Evolutionary conservation across 2,113 vertebrate species (phyloP).

Genomic region (Sakesphorus luctuosus): DNA sequence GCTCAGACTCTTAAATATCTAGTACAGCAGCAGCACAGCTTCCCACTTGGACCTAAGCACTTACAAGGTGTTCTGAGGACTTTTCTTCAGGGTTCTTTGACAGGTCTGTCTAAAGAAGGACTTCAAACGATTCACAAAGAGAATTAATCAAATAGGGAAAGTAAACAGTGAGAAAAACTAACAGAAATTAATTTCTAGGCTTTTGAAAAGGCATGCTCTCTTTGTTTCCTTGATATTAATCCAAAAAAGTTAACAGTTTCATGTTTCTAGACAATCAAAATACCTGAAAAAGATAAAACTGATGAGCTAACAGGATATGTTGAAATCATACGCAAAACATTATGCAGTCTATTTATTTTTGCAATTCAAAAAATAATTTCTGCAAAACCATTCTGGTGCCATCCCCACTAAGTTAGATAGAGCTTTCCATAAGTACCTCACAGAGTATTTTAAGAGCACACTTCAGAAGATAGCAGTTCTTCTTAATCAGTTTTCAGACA

Average conservation of each 20-base stretch:
- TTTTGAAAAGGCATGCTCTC: neutral
- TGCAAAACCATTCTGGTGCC: rapidly evolving
- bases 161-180: neutral
- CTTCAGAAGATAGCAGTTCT: neutral
- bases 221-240: neutral
- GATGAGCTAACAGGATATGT: neutral
- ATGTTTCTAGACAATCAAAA: neutral
- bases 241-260: neutral
- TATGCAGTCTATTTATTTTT: neutral
- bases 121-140: neutral
- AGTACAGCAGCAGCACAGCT: neutral
- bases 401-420: neutral
- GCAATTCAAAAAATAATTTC: neutral
- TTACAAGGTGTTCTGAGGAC: rapidly evolving
- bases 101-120: neutral
- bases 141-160: neutral
- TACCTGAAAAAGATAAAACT: neutral
- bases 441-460: neutral
- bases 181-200: neutral
- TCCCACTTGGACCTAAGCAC: rapidly evolving
- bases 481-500: neutral
- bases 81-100: neutral
- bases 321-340: neutral
- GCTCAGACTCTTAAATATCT: neutral
- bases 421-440: neutral